Percentiles rank a stretch among this genome's conserved stretches.
phyloP scores from a whole-genome alignment of 1,140 invertebrate species.

The Euschistus heros region DNA sequence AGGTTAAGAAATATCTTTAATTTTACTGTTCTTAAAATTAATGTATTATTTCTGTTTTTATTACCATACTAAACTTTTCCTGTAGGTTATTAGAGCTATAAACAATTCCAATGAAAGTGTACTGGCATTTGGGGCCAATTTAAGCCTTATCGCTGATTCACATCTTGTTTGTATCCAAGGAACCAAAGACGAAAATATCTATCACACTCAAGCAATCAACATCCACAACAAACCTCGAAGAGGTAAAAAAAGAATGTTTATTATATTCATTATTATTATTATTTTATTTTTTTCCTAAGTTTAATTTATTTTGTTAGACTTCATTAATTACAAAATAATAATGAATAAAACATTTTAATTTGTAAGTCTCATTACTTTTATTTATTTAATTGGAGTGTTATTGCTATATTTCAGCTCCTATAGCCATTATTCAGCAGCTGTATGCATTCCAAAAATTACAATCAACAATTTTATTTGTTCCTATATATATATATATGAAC shows the following conservation, averaged over 20 bases:
- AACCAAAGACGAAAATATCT: conserved; percentile 53
- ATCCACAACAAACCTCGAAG: conserved; percentile 70
- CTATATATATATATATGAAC: too few species aligned
- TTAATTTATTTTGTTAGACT: too few species aligned
- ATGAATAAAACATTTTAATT: too few species aligned
- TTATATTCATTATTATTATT: too few species aligned
- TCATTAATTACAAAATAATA: too few species aligned
- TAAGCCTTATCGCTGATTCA: conserved; percentile 69
- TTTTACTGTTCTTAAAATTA: background rate
- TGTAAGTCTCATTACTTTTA: too few species aligned
- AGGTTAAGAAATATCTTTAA: conserved; percentile 39
- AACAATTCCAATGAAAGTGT: conserved; percentile 79
- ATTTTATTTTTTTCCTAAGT: too few species aligned
- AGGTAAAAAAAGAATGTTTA: conserved; percentile 39
- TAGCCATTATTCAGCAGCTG: too few species aligned
- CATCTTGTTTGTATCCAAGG: conserved; percentile 82
- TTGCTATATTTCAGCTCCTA: too few species aligned
- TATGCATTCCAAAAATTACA: too few species aligned
- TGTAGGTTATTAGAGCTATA: conserved; percentile 61
- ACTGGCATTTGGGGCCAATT: conserved; percentile 70
- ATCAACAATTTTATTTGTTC: too few species aligned
- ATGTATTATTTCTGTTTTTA: background rate
- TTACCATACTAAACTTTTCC: conserved; percentile 14
- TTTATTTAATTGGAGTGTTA: too few species aligned
- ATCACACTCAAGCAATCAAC: conserved; percentile 78